Base-by-base conservation (phyloP, 1,140 invertebrate genomes). In the Drosophila bifasciata region DNA sequence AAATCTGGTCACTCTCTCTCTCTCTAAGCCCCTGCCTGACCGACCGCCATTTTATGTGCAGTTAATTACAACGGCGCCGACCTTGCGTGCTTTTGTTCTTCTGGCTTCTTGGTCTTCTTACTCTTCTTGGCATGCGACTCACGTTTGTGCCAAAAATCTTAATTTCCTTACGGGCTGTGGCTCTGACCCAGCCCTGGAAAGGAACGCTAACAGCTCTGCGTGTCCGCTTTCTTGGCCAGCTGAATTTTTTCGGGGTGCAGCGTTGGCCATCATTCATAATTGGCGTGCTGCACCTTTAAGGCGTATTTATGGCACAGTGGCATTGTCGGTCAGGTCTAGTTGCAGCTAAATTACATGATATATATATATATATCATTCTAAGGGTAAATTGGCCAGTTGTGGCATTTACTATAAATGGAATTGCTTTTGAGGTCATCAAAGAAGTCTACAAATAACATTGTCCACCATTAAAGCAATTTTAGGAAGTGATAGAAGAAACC, bases 121-220 rank as follows among this genome's bases (percentile, higher is more conserved):
- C 59, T 58, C 48, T 49, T 75, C 40, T 85, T 70, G 50, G 64
- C 64, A 81, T 86, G 77, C 73, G 64, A 58, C 69, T 67, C 81
- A 85, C 81, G 81, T 86, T 70, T 86, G 68, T 78, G 73, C 81
- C 83, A 85, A 88, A 85, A 85, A 85, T 85, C 81, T 86, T 85
- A 80, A 80, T 86, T 80, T 86, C 77, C 86, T 73, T 86, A 72
- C 58, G 58, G 13, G 16, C 32, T 36, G 50, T 57, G 39, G 58
- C 59, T 45, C 40, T 39, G 28, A 13, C 49, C 49, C 28, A 32
- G 16, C 15, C 32, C 32, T 51, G 28, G 9, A 36, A 13, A 11
- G 32, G 13, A 55, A 61, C 53, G 58, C 55, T 56, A 62, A 44
- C 62, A 67, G 81, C 68, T 64, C 60, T 76, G 70, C 81, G 81